Conservation (phyloP, 2,797 vertebrate genomes). For the Rhincodon typus region DNA sequence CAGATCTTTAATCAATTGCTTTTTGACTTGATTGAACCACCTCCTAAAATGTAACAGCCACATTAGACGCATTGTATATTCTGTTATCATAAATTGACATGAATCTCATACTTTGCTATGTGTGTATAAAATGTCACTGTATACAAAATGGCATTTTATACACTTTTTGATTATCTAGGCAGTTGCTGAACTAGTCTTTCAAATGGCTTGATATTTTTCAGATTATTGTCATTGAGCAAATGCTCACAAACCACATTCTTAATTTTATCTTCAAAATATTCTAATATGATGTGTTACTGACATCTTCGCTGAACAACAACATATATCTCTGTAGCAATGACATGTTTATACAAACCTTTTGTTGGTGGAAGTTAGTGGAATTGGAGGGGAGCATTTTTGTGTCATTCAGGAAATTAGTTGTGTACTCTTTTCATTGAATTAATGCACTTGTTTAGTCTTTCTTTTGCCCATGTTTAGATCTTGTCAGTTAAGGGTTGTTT, state of each 20-base stretch:
- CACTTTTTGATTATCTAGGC: neutral
- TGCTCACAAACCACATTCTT: neutral
- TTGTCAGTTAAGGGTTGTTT: neutral
- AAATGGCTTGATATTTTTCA: neutral
- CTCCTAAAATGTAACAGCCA: neutral
- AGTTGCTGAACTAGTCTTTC: neutral
- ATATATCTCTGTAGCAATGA: neutral
- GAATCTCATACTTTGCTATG: neutral
- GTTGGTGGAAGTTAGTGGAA: neutral
- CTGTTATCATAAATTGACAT: neutral
- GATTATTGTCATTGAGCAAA: neutral
- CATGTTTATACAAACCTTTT: neutral
- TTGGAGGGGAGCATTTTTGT: neutral
- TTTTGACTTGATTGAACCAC: neutral
- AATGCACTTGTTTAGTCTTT: neutral
- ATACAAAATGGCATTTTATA: neutral
- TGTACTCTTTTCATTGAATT: neutral
- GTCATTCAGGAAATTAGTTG: slow-evolving; percentile 2
- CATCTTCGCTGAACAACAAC: neutral
- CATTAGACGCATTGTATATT: neutral
- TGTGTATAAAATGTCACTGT: neutral
- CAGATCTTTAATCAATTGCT: neutral
- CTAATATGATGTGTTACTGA: neutral
- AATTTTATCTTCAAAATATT: neutral
- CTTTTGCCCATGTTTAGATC: neutral